Conservation (phyloP, 2,113 vertebrate species). For the Pygoscelis antarcticus region DNA sequence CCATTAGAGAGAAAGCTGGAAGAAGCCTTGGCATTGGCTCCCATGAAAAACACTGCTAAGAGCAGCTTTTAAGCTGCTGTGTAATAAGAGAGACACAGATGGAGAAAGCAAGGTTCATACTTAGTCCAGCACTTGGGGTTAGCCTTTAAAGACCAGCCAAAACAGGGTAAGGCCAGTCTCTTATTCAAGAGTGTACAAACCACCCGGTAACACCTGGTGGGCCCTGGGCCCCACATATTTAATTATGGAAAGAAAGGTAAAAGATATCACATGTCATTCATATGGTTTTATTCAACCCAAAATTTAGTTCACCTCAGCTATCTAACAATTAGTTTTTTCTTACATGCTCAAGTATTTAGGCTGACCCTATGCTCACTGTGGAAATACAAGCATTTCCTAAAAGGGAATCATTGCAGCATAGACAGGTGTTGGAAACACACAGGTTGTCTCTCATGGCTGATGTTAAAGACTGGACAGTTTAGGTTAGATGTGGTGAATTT, state of each 20-base stretch:
- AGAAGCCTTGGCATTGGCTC: background rate
- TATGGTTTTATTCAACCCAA: background rate
- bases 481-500: background rate
- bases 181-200: no score
- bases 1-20: background rate
- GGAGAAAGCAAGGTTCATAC: background rate
- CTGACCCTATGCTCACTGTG: background rate
- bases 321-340: rapidly evolving
- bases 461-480: background rate
- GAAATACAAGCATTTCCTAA: background rate
- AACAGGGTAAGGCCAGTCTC: background rate
- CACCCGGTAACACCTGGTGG: background rate
- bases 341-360: background rate
- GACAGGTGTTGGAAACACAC: background rate
- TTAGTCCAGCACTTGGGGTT: background rate
- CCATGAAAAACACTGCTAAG: background rate
- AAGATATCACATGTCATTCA: background rate
- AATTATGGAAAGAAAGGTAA: background rate
- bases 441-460: background rate
- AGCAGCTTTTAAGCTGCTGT: background rate
- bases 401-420: background rate
- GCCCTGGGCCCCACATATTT: rapidly evolving
- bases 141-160: background rate
- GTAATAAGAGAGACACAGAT: background rate
- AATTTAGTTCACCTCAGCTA: background rate